These are phyloP conservation scores for Tenthredo scrophulariae DNA, from an alignment of 2,888 invertebrate species.

Conservation along the genomic window DNA sequence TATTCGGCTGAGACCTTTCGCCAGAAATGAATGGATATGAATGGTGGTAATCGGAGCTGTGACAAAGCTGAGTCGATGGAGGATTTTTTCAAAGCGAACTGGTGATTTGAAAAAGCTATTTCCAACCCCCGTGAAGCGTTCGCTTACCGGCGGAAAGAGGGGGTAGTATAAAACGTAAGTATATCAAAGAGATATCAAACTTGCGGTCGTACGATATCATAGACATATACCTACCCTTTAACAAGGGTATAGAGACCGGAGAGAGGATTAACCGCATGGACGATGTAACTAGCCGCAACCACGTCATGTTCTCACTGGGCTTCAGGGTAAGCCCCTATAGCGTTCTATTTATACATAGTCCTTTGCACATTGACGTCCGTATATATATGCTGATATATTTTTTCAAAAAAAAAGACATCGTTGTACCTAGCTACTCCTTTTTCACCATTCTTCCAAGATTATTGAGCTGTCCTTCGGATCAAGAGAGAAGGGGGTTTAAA, in stretches of 20 bases:
- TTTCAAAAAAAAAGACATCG: no score
- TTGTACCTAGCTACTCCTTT: no score
- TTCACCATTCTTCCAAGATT: no score
- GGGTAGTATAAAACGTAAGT: no score
- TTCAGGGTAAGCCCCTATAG: not conserved
- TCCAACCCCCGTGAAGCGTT: no score
- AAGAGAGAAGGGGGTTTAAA: not conserved
- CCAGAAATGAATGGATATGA: no score
- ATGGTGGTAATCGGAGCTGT: no score
- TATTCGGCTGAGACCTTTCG: no score
- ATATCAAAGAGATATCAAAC: not conserved
- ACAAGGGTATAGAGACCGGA: not conserved
- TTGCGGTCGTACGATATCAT: conserved; percentile 8
- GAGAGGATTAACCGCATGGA: conserved; percentile 5
- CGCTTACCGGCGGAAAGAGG: no score
- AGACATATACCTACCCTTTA: not conserved
- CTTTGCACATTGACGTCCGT: not conserved
- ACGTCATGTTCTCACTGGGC: conserved; percentile 18
- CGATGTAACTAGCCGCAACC: conserved; percentile 34
- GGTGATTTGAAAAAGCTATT: no score
- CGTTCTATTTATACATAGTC: not conserved
- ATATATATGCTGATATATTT: not conserved
- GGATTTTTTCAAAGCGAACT: no score
- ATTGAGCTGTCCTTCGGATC: not conserved
- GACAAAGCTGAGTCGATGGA: no score